Percentiles rank a stretch among this genome's conserved stretches.
phyloP scores from a whole-genome alignment of 2,888 invertebrate species.

The Pandemis heparana region DNA sequence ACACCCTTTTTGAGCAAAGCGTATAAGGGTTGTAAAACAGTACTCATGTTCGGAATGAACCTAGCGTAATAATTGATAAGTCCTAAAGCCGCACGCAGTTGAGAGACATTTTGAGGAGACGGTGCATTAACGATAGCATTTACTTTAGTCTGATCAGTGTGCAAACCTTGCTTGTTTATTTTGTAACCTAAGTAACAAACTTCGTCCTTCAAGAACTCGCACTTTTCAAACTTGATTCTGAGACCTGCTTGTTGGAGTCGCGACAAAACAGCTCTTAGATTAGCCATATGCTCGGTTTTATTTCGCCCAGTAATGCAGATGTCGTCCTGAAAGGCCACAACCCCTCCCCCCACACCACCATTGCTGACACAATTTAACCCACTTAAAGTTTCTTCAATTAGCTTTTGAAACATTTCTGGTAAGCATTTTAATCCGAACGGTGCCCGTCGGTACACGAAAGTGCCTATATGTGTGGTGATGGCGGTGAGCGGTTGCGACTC shows the following conservation, averaged over 20 bases:
- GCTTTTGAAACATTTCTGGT: neutral
- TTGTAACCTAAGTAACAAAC: slow-evolving; percentile 37
- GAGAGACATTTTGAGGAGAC: slow-evolving; percentile 17
- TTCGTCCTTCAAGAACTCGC: slow-evolving; percentile 27
- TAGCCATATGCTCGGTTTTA: neutral
- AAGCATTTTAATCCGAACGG: neutral
- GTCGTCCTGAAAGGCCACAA: neutral
- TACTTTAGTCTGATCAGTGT: slow-evolving; percentile 23
- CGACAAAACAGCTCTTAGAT: neutral
- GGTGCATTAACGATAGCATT: slow-evolving; percentile 20
- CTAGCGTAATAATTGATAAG: slow-evolving; percentile 33
- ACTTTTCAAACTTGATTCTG: slow-evolving; percentile 44
- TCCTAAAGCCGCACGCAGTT: slow-evolving; percentile 29
- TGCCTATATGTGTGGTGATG: slow-evolving; percentile 48
- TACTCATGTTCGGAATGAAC: slow-evolving; percentile 22
- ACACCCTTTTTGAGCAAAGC: slow-evolving; percentile 13
- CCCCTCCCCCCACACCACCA: neutral
- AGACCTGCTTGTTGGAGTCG: slow-evolving; percentile 36
- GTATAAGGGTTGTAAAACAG: slow-evolving; percentile 22
- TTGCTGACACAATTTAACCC: no score
- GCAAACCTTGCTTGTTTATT: slow-evolving; percentile 22
- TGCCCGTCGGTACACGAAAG: slow-evolving; percentile 42
- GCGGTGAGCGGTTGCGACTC: slow-evolving; percentile 48
- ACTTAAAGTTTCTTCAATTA: neutral
- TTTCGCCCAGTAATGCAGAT: neutral